Percentiles rank a stretch among this genome's conserved stretches.
Conservation (phyloP, 2,113 vertebrate species). For the Sigmodon hispidus region DNA sequence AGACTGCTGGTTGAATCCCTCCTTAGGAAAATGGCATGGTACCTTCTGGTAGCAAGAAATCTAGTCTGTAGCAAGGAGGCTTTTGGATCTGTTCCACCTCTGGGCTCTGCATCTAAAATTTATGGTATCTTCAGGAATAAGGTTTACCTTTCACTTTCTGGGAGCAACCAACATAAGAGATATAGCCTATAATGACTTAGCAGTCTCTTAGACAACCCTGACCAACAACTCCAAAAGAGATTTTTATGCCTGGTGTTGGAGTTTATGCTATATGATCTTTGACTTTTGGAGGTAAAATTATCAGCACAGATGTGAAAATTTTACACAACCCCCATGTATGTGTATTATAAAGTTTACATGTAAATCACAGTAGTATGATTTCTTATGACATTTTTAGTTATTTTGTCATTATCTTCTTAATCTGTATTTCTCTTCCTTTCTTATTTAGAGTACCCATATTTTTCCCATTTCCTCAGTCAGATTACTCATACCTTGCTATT, state of each 20-base stretch:
- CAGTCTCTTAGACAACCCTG: not conserved
- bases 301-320: not conserved
- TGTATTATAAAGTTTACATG: not conserved
- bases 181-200: not conserved
- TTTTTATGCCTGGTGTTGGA: not conserved
- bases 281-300: not conserved
- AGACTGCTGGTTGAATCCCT: not conserved
- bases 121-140: not conserved
- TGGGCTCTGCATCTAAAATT: not conserved
- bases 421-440: not conserved
- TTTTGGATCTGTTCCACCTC: not conserved
- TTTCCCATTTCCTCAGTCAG: not conserved
- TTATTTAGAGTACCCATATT: not conserved
- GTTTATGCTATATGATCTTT: not conserved
- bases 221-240: not conserved
- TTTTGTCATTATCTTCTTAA: not conserved
- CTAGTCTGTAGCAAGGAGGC: not conserved
- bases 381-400: not conserved
- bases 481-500: not conserved
- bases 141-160: not conserved
- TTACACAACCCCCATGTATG: rapidly evolving
- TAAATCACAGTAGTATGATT: not conserved
- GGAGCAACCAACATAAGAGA: not conserved
- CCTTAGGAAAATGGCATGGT: not conserved
- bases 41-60: not conserved